Evolutionary conservation across 1,140 invertebrate genomes (phyloP).

Genomic region (Drosophila oshimai): DNA sequence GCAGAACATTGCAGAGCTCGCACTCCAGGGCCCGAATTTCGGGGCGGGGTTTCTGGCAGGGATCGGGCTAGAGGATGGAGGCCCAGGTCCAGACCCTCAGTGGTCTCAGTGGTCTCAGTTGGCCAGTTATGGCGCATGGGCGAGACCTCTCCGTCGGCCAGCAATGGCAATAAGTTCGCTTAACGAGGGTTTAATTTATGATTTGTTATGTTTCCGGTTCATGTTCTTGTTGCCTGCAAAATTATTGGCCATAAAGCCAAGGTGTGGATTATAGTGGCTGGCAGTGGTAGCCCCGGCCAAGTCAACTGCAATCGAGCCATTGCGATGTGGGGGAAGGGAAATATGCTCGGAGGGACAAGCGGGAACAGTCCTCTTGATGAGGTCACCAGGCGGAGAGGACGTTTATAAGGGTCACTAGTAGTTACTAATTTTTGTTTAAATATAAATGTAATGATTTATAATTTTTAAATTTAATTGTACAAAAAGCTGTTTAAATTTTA

Average conservation of each 20-base stretch:
- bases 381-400: neutral
- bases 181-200: constrained; percentile 82
- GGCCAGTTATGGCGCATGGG: constrained; percentile 69
- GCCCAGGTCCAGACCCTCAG: neutral
- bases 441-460: too few species aligned
- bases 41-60: neutral
- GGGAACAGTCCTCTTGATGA: neutral
- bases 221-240: constrained; percentile 68
- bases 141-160: constrained; percentile 54
- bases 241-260: constrained; percentile 78
- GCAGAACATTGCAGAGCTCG: constrained; percentile 6
- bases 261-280: constrained; percentile 75
- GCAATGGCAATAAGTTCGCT: constrained; percentile 80
- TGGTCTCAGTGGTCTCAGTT: constrained; percentile 8
- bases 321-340: constrained; percentile 3
- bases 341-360: neutral
- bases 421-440: too few species aligned
- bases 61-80: too few species aligned
- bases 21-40: constrained; percentile 5
- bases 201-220: constrained; percentile 82
- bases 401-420: neutral
- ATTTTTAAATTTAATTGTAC: too few species aligned
- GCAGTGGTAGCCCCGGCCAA: constrained; percentile 36
- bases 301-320: constrained; percentile 14
- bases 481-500: too few species aligned